Percentiles rank a stretch among this genome's conserved stretches.
Conservation (phyloP, 1,140 invertebrate species). For the Megalopta genalis region DNA sequence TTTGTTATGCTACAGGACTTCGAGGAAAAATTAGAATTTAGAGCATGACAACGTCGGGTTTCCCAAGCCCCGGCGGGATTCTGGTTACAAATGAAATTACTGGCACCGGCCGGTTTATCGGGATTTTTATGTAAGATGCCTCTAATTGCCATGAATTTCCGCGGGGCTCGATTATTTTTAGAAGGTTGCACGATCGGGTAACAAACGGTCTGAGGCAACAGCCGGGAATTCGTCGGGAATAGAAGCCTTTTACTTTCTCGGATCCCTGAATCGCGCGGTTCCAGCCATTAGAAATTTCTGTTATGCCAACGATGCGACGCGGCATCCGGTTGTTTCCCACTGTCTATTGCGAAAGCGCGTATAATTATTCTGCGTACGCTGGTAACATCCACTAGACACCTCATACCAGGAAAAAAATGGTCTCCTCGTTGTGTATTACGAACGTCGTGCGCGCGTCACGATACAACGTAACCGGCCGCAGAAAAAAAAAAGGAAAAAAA, state of each 20-base stretch:
- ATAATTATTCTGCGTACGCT: slow-evolving; percentile 48
- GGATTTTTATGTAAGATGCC: not conserved
- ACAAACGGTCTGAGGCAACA: not conserved
- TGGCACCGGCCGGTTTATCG: no score
- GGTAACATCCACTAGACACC: slow-evolving; percentile 30
- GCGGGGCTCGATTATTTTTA: not conserved
- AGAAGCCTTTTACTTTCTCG: slow-evolving; percentile 46
- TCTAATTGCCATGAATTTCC: not conserved
- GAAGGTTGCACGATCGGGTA: not conserved
- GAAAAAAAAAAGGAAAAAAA: no score
- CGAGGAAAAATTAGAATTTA: no score
- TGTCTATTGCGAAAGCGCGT: slow-evolving; percentile 54
- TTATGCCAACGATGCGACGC: slow-evolving; percentile 57
- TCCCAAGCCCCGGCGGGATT: no score
- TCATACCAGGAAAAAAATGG: slow-evolving; percentile 21
- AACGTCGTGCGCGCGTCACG: not conserved
- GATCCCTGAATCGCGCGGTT: slow-evolving; percentile 23
- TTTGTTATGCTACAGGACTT: no score
- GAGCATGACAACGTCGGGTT: no score
- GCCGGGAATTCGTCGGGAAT: slow-evolving; percentile 24
- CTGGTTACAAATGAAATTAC: no score
- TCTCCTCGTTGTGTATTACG: slow-evolving; percentile 12
- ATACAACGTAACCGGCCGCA: no score
- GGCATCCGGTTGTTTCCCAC: slow-evolving; percentile 60
- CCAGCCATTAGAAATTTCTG: slow-evolving; percentile 50